Evolutionary conservation across 2,888 invertebrate genomes (phyloP).

Genomic region (Cephus runcator): DNA sequence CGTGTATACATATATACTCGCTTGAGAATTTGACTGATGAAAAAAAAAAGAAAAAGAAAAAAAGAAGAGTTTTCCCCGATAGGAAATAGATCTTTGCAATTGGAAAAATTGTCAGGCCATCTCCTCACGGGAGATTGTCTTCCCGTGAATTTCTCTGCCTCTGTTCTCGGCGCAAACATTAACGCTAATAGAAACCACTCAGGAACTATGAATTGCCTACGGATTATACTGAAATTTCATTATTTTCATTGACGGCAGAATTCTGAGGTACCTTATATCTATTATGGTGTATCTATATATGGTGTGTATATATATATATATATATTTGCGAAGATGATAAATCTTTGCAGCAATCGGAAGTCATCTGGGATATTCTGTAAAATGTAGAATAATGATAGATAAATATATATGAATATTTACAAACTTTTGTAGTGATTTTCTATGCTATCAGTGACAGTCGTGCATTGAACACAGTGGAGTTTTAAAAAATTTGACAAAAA

Average conservation of each 20-base stretch:
- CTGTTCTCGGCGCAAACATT: slow-evolving; percentile 20
- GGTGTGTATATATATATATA: no score
- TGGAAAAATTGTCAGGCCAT: slow-evolving; percentile 27
- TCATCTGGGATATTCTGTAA: not conserved
- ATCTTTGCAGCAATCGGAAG: not conserved
- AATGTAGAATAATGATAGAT: not conserved
- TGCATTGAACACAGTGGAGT: not conserved
- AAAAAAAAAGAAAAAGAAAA: slow-evolving; percentile 1
- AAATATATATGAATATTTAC: not conserved
- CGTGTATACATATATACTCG: not conserved
- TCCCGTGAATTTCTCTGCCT: slow-evolving; percentile 30
- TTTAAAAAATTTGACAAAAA: not conserved
- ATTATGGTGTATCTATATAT: not conserved
- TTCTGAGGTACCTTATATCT: not conserved
- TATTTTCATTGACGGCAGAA: slow-evolving; percentile 35
- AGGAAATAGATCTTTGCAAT: slow-evolving; percentile 62
- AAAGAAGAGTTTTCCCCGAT: slow-evolving; percentile 41
- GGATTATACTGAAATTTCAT: slow-evolving; percentile 64
- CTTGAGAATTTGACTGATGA: not conserved
- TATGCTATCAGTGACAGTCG: not conserved
- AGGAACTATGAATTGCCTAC: slow-evolving; percentile 58
- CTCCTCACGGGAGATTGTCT: slow-evolving; percentile 61
- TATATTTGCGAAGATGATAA: not conserved
- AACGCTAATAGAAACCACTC: slow-evolving; percentile 47
- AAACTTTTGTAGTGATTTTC: not conserved